Conservation (phyloP, 2,888 invertebrate genomes). For the Thera obeliscata region DNA sequence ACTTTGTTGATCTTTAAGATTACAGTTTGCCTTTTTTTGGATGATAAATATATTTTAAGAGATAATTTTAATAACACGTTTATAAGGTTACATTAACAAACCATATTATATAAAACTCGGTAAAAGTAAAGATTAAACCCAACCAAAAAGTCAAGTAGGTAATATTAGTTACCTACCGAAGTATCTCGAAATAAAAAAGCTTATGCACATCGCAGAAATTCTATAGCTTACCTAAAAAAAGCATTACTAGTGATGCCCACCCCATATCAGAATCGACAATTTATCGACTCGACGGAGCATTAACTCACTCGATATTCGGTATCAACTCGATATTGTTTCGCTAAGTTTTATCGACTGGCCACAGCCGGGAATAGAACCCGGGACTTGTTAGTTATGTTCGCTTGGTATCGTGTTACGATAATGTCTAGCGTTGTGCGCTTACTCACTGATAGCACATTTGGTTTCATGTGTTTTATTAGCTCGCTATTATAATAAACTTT, state of each 20-base stretch:
- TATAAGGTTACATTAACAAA: no score
- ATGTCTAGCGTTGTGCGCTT: constrained; percentile 60
- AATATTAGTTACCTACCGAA: background rate
- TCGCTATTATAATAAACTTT: constrained; percentile 41
- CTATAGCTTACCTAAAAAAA: constrained; percentile 36
- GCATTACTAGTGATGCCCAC: constrained; percentile 43
- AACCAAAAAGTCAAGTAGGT: background rate
- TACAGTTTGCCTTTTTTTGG: no score
- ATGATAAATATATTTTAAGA: no score
- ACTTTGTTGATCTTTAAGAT: no score
- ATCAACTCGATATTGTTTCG: constrained; percentile 74
- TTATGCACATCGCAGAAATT: constrained; percentile 11
- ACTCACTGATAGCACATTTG: constrained; percentile 46
- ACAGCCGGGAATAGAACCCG: constrained; percentile 60
- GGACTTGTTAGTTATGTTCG: constrained; percentile 67
- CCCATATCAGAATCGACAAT: constrained; percentile 45
- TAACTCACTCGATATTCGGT: constrained; percentile 70
- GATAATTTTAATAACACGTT: no score
- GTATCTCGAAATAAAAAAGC: background rate
- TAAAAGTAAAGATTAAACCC: background rate
- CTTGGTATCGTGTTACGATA: constrained; percentile 71
- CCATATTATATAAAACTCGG: background rate
- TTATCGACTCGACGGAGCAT: constrained; percentile 58
- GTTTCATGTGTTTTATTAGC: constrained; percentile 43
- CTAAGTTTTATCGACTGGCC: constrained; percentile 64